Base-by-base conservation (phyloP, 2,888 invertebrate species). In the Dendrolimus pini region DNA sequence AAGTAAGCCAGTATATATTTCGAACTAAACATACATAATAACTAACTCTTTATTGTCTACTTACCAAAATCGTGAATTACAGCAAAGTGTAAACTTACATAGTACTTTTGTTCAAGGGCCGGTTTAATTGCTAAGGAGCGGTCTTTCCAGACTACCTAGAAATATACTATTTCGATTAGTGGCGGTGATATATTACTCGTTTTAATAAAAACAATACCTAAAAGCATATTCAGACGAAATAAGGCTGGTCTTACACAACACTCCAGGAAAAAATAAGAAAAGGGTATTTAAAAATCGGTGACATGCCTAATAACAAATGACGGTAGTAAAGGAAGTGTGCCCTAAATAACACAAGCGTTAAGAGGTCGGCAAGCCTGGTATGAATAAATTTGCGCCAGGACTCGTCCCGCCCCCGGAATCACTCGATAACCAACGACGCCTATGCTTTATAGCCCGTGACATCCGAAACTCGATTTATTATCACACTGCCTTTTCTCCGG, bases 371-470 rank as follows among this genome's bases (percentile, higher is more conserved):
- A 65, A 77, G 75, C 82, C 78, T 70, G 66, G 80, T 80, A 81
- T 88, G 89, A 89, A 89, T 90, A 90, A 85, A 89, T 89, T 88
- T 85, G 74, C 80, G 71, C 77, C 67, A 60, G 66, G 68, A 66
- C 72, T 69, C 72, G 72, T 72, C 71, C 75, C 73, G 71, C 73
- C 75, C 79, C 85, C 87, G 89, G 89, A 89, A 81, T 82, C 80
- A 77, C 83, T 86, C 85, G 87, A 89, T 89, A 88, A 84, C 84
- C 86, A 77, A 79, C 82, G 76, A 83, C 85, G 87, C 84, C 88
- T 88, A 86, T 85, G 90, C 82, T 89, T 90, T 90, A 90, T 90
- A 89, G 77, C 82, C 85, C 89, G 77, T 90, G 82, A 88, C 87
- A 86, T 89, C 90, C 90, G 89, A 85, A 83, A 82, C 82, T 76